Base-by-base conservation (phyloP, 2,888 invertebrate genomes). In the Scrobipalpa costella region DNA sequence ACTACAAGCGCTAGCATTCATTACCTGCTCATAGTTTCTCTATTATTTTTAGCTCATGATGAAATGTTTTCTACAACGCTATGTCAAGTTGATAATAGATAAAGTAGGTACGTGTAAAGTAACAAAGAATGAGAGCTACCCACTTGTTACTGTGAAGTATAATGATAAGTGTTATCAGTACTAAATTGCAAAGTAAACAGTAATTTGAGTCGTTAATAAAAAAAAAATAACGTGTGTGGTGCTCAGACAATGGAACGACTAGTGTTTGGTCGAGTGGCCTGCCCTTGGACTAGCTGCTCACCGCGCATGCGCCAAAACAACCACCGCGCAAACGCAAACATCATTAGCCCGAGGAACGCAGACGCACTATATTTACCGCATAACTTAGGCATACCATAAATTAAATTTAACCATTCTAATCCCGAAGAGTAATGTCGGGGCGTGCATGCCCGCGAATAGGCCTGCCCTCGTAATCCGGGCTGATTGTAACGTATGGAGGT, bases 401-500 rank as follows among this genome's bases (percentile, higher is more conserved):
- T 81, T 80, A 75, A 75, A 66, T 38, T 34, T 60, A 62, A 62
- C 40, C 36, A 63, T 58, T 75, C 71, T 81, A 81, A 83, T 81
- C 79, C 80, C 71, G 68, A 69, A 75, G 76, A 72, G 71, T 71
- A 76, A 75, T 72, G 73, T 69, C 70, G 66, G 67, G 73, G 73
- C 67, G 66, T 71, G 73, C 74, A 74, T 74, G 73, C 75, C 72
- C 70, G 73, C 77, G 73, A 74, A 77, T 73, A 75, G 71, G 70
- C 63, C 63, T 62, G 64, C 64, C 68, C 66, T 68, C 65, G 67
- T 76, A 78, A 82, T 77, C 77, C 78, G 59, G 60, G 67, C 69
- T 80, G 82, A 83, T 85, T 80, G 84, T 84, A 79, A 85, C 74
- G 77, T 81, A 83, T 80, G 78, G 77, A 64, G 69, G 63, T 66